Percentiles rank a stretch among this genome's conserved stretches.
Evolutionary conservation across 2,888 invertebrate species (phyloP).

Genomic region (Gortyna flavago): DNA sequence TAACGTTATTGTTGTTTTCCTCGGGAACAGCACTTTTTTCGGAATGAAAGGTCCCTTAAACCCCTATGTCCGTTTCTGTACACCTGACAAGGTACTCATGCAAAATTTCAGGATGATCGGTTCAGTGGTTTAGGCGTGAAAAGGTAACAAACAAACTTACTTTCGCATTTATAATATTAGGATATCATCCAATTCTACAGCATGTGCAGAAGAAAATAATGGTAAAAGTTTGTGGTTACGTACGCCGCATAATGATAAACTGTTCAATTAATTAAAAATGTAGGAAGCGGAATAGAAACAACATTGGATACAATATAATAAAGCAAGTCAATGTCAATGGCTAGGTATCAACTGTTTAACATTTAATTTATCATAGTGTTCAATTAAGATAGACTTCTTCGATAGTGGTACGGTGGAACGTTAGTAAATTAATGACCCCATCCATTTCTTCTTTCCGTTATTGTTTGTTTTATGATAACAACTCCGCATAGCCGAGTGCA

Average conservation of each 20-base stretch:
- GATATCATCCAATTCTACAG: not conserved
- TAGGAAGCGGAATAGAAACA: not conserved
- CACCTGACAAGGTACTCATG: too few species aligned
- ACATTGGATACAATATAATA: not conserved
- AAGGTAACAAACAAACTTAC: too few species aligned
- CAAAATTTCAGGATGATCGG: too few species aligned
- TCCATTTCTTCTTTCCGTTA: not conserved
- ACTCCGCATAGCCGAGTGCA: not conserved
- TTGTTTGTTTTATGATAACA: not conserved
- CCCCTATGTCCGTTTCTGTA: too few species aligned
- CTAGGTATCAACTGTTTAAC: not conserved
- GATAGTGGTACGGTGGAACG: not conserved
- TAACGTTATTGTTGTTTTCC: too few species aligned
- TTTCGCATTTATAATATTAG: too few species aligned
- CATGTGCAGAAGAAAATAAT: not conserved
- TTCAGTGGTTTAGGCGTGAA: too few species aligned
- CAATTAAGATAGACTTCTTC: not conserved
- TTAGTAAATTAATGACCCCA: not conserved
- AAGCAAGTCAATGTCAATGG: not conserved
- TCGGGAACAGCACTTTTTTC: too few species aligned
- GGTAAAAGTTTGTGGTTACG: not conserved
- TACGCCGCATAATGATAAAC: not conserved
- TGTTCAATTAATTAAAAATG: not conserved
- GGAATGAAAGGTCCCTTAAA: too few species aligned
- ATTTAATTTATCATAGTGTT: constrained; percentile 8